Evolutionary conservation across 2,797 vertebrate species (phyloP), one percentile per base, ranked within the genome.

Genomic region (Brachyrhaphis roseni): DNA sequence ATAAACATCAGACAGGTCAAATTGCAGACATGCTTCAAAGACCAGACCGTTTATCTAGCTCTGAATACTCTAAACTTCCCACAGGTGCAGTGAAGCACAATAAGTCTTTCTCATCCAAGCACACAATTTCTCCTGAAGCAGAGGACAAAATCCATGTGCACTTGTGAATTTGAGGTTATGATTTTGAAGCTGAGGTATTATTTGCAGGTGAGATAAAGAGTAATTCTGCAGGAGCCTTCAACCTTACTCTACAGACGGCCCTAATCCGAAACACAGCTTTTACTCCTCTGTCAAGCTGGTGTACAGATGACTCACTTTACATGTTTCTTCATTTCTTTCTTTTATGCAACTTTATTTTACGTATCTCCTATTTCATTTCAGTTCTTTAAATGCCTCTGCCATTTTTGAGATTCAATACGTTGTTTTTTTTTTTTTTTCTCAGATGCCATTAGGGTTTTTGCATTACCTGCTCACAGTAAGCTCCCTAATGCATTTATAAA

Each of bases 51-150:
- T 90, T 93, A 93, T 93, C 90, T 78, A 80, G 79, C 82, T 87
- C 81, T 78, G 89, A 86, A 87, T 85, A 81, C 86, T 93, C 90
- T 89, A 90, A 89, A 86, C 78, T 86, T 92, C 92, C 88, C 90
- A 90, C 90, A 91, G 87, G 84, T 86, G 86, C 89, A 92, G 86
- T 77, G 66, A 79, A 87, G 80, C 83, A 85, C 85, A 91, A 86
- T 90, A 91, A 82, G 75, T 93, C 88, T 91, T 89, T 86, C 83
- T 88, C 84, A 85, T 84, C 80, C 79, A 46, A 84, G 86, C 84
- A 79, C 82, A 84, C 36, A 8, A 75, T 78, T 81, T 83, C 5
- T 6, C 76, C 82, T 82, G 80, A 82, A 76, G 81, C 85, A 83
- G 70, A 86, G 39, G 51, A 49, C 45, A 71, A 78, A 78, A 55